phyloP scores from a whole-genome alignment of 2,797 vertebrate genomes.

The Amniataba percoides region DNA sequence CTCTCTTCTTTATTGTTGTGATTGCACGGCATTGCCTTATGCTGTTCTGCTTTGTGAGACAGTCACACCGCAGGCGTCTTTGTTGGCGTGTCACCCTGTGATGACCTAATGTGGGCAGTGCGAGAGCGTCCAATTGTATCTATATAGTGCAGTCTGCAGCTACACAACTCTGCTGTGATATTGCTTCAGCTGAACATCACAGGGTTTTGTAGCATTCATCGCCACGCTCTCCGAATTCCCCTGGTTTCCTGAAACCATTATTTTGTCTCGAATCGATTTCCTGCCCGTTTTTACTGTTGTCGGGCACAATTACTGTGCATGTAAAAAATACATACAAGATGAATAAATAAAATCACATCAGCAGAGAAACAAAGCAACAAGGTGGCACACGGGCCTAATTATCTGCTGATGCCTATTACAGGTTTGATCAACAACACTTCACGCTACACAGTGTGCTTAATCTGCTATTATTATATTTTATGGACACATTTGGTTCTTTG shows the following conservation, averaged over 20 bases:
- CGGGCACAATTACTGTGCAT: neutral
- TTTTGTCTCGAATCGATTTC: neutral
- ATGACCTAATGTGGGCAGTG: slow-evolving; percentile 48
- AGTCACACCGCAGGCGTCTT: slow-evolving; percentile 46
- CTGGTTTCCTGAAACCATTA: neutral
- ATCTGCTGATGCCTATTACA: neutral
- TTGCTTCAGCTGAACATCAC: neutral
- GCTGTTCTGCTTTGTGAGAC: slow-evolving; percentile 20
- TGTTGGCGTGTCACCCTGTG: slow-evolving; percentile 46
- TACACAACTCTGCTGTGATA: neutral
- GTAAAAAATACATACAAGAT: neutral
- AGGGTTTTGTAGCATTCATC: neutral
- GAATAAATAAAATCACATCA: slow-evolving; percentile 6
- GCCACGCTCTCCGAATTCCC: neutral
- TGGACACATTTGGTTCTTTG: neutral
- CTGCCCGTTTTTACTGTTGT: neutral
- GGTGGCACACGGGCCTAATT: neutral
- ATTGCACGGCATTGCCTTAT: slow-evolving; percentile 51
- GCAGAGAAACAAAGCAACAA: neutral
- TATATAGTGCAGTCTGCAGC: slow-evolving; percentile 3
- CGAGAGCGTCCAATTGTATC: slow-evolving; percentile 13
- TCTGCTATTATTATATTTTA: neutral
- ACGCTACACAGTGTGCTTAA: neutral
- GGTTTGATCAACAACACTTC: neutral
- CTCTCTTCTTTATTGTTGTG: slow-evolving; percentile 23